Conservation (phyloP, 1,140 invertebrate genomes). For the Musca vetustissima region DNA sequence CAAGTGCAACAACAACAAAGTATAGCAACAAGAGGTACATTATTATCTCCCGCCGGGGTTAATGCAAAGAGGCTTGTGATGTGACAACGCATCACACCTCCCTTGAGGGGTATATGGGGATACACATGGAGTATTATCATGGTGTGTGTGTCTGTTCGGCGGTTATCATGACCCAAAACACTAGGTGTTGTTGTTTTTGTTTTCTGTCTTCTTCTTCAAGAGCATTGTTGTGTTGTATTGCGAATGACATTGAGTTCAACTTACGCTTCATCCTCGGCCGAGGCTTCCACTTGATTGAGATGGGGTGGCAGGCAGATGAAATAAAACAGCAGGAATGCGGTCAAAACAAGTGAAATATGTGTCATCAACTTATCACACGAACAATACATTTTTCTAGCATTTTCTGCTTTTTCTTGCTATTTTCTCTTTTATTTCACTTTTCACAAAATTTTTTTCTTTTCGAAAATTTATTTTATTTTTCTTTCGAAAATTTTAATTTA, state of each 20-base stretch:
- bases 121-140: no score
- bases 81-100: no score
- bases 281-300: conserved; percentile 45
- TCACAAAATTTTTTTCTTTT: neutral
- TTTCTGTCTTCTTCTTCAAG: no score
- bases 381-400: conserved; percentile 55
- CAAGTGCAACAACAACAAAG: no score
- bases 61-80: no score
- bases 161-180: neutral
- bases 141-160: neutral
- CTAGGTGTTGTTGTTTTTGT: no score
- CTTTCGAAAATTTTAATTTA: neutral
- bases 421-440: neutral
- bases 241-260: conserved; percentile 26
- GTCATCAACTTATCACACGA: conserved; percentile 55
- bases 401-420: conserved; percentile 34
- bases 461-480: no score
- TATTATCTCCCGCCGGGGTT: no score
- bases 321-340: conserved; percentile 51
- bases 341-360: conserved; percentile 55
- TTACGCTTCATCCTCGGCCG: conserved; percentile 54
- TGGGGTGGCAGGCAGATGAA: conserved; percentile 39
- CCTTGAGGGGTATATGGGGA: no score
- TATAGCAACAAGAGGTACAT: no score
- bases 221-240: no score